Evolutionary conservation across 1,140 invertebrate species (phyloP).

Genomic region (Drepana arcuata): DNA sequence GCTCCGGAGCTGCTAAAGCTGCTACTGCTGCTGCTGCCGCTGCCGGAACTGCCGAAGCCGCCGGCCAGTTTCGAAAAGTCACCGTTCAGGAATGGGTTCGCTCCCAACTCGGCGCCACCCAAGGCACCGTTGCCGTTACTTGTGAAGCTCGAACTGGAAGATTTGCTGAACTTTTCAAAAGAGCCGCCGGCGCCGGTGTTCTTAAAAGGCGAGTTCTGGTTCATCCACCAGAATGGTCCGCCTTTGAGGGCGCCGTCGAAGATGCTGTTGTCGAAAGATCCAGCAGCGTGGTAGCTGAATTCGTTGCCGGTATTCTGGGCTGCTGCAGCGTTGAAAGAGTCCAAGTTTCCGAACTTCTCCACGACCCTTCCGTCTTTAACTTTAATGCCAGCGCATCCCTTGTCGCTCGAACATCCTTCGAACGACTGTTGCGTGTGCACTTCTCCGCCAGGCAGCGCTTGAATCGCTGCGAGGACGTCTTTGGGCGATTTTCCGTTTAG

Average conservation of each 20-base stretch:
- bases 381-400: constrained; percentile 64
- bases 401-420: constrained; percentile 54
- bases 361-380: constrained; percentile 59
- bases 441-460: constrained; percentile 38
- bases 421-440: constrained; percentile 59
- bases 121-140: constrained; percentile 16
- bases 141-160: constrained; percentile 27
- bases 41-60: constrained; percentile 16
- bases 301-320: constrained; percentile 44
- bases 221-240: constrained; percentile 72
- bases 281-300: constrained; percentile 47
- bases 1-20: not conserved
- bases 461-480: constrained; percentile 35
- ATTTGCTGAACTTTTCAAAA: constrained; percentile 47
- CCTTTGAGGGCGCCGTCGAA: constrained; percentile 25
- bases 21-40: constrained; percentile 4
- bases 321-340: constrained; percentile 44
- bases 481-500: constrained; percentile 34
- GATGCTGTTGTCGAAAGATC: constrained; percentile 29
- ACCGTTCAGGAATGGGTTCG: constrained; percentile 59
- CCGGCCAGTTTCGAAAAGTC: constrained; percentile 36
- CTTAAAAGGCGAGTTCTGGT: constrained; percentile 68
- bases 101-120: constrained; percentile 29
- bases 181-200: constrained; percentile 20
- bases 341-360: constrained; percentile 51